These are phyloP conservation scores for Pyrocephalus nanus DNA, from an alignment of 2,797 vertebrate species.

Conservation along the genomic window DNA sequence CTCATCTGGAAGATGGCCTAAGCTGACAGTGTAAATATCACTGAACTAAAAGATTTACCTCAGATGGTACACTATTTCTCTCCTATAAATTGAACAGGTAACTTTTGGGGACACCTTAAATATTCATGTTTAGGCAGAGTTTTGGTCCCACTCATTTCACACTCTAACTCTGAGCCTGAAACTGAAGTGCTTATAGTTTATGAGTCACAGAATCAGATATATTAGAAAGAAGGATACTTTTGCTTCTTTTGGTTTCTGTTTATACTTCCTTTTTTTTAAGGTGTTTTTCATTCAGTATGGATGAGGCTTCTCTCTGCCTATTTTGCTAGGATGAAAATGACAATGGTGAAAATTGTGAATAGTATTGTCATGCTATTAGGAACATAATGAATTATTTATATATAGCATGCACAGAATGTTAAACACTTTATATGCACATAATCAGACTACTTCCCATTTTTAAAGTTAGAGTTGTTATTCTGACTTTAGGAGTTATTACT, in stretches of 20 bases:
- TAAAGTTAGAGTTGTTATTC: not conserved
- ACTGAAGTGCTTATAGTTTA: not conserved
- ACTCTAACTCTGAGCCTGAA: not conserved
- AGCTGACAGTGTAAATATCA: constrained; percentile 24
- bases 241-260: not conserved
- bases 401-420: not conserved
- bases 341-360: constrained; percentile 11
- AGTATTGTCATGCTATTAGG: constrained; percentile 15
- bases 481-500: not conserved
- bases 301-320: not conserved
- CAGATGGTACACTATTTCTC: not conserved
- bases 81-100: not conserved
- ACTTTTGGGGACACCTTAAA: not conserved
- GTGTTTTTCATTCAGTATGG: not conserved
- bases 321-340: constrained; percentile 1
- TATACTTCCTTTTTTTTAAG: not conserved
- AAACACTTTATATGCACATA: constrained; percentile 23
- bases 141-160: not conserved
- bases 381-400: constrained; percentile 47
- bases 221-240: not conserved
- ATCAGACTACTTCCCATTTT: not conserved
- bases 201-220: not conserved
- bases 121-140: not conserved
- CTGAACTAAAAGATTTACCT: constrained; percentile 24
- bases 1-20: constrained; percentile 5